Conservation (phyloP, 1,140 invertebrate genomes). For the Eupristina koningsbergeri region DNA sequence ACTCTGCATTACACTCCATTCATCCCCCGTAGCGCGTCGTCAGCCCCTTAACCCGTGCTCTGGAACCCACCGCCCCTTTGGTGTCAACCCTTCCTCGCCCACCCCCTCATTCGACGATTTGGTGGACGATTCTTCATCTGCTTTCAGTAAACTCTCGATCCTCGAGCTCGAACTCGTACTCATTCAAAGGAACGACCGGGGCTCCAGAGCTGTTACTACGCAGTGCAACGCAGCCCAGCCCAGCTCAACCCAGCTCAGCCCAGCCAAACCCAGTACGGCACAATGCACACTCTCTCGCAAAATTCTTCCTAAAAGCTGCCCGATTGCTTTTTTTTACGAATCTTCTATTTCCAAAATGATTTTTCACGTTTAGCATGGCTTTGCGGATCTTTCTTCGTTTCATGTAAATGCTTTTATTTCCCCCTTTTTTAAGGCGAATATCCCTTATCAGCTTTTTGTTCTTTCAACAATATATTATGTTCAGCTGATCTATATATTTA, state of each 20-base stretch:
- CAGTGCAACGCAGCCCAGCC: no score
- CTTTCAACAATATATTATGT: no score
- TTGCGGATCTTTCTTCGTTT: background rate
- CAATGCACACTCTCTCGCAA: background rate
- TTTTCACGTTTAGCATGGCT: background rate
- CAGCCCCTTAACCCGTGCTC: constrained; percentile 55
- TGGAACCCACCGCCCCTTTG: constrained; percentile 43
- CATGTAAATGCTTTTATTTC: background rate
- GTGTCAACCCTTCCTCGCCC: background rate
- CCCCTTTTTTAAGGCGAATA: no score
- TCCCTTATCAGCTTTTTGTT: no score
- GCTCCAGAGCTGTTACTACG: background rate
- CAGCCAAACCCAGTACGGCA: no score
- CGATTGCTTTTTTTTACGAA: background rate
- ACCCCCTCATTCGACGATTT: constrained; percentile 54
- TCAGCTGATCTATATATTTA: no score
- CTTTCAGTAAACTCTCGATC: constrained; percentile 65
- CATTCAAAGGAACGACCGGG: background rate
- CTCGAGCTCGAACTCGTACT: background rate
- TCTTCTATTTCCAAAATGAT: constrained; percentile 32
- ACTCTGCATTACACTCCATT: constrained; percentile 73
- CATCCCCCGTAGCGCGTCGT: constrained; percentile 59
- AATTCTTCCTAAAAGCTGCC: background rate
- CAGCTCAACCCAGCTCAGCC: no score
- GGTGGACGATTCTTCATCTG: constrained; percentile 74